Percentiles rank a stretch among this genome's conserved stretches.
These are phyloP conservation scores for Vanessa tameamea DNA, from an alignment of 1,140 invertebrate genomes.

Conservation along the genomic window DNA sequence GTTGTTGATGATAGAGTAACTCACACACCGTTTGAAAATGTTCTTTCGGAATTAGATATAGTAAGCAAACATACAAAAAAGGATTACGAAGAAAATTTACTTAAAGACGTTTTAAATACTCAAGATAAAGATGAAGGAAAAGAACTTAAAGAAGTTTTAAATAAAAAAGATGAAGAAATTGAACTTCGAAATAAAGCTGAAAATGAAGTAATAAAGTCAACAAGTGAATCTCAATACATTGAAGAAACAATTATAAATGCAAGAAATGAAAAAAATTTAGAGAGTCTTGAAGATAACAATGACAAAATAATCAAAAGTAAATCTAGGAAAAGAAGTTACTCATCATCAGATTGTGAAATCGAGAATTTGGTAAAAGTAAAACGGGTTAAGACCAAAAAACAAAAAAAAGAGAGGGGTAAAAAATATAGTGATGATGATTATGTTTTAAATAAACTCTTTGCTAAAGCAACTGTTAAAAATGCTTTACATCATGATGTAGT, in stretches of 20 bases:
- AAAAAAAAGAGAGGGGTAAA: constrained; percentile 54
- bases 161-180: constrained; percentile 44
- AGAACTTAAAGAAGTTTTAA: constrained; percentile 66
- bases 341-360: constrained; percentile 49
- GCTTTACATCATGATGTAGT: constrained; percentile 82
- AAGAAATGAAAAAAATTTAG: constrained; percentile 13
- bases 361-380: constrained; percentile 66
- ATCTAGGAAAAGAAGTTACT: constrained; percentile 55
- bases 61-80: constrained; percentile 74
- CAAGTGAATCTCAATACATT: neutral
- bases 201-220: neutral
- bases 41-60: constrained; percentile 81
- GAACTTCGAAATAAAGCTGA: too few relatives aligned
- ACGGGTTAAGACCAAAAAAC: constrained; percentile 66
- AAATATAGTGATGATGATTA: constrained; percentile 80
- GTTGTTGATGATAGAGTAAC: constrained; percentile 79
- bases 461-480: constrained; percentile 81
- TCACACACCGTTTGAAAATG: constrained; percentile 80
- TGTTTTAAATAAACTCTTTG: constrained; percentile 82
- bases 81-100: constrained; percentile 73
- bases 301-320: constrained; percentile 29
- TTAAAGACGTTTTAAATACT: constrained; percentile 70
- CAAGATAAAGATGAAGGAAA: constrained; percentile 39
- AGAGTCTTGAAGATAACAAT: constrained; percentile 21
- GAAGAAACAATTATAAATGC: constrained; percentile 21